These are phyloP conservation scores for Scomber colias DNA, from an alignment of 2,113 vertebrate species.

Conservation along the genomic window DNA sequence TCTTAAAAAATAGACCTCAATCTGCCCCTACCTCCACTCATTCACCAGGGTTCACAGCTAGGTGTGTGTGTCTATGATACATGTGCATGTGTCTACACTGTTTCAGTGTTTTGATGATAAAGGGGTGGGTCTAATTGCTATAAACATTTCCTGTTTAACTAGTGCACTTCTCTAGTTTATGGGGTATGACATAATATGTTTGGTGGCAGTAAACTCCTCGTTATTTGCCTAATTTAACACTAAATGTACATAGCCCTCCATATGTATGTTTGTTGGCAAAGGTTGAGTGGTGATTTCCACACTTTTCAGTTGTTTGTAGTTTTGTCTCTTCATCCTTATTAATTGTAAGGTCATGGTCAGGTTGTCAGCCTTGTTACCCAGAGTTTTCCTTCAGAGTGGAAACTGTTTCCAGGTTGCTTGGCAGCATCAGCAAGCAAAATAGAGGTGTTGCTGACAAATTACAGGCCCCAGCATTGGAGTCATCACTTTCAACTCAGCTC, in stretches of 20 bases:
- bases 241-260: neutral
- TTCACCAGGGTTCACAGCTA: slow-evolving; percentile 18
- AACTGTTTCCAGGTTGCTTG: slow-evolving; percentile 65
- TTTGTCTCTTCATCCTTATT: slow-evolving; percentile 16
- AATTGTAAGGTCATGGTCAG: slow-evolving; percentile 24
- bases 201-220: slow-evolving; percentile 1
- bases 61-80: slow-evolving; percentile 19
- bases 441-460: slow-evolving; percentile 74
- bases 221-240: slow-evolving; percentile 13
- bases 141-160: slow-evolving; percentile 36
- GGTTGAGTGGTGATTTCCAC: slow-evolving; percentile 13
- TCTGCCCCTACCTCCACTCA: slow-evolving; percentile 13
- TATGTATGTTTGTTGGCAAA: slow-evolving; percentile 10
- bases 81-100: neutral
- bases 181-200: slow-evolving; percentile 13
- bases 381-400: slow-evolving; percentile 40
- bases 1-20: slow-evolving; percentile 41
- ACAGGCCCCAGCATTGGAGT: slow-evolving; percentile 60
- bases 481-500: slow-evolving; percentile 66
- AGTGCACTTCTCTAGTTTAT: slow-evolving; percentile 30
- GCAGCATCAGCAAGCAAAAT: slow-evolving; percentile 54
- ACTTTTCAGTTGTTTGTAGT: slow-evolving; percentile 25
- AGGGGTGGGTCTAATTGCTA: slow-evolving; percentile 12
- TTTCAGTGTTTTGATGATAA: slow-evolving; percentile 15
- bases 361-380: slow-evolving; percentile 46